Evolutionary conservation across 2,113 vertebrate genomes (phyloP).

Genomic region (Pipa parva): DNA sequence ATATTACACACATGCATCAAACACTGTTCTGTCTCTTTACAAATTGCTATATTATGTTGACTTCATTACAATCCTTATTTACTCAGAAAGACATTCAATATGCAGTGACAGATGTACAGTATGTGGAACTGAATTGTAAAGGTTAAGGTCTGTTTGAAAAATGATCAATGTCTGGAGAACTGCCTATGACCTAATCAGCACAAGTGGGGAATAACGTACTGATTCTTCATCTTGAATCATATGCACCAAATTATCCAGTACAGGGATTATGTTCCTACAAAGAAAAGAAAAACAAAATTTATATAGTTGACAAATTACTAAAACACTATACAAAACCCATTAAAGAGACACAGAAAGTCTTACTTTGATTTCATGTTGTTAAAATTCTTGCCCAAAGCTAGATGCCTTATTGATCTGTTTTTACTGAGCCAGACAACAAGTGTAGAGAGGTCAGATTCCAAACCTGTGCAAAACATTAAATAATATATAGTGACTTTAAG

Average conservation of each 20-base stretch:
- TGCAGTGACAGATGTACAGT: too few relatives aligned
- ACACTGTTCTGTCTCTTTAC: too few relatives aligned
- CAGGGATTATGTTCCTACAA: slow-evolving; percentile 85
- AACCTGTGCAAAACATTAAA: slow-evolving; percentile 66
- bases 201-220: slow-evolving; percentile 68
- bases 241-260: slow-evolving; percentile 93
- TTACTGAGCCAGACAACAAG: slow-evolving; percentile 93
- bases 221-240: slow-evolving; percentile 98
- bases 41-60: too few relatives aligned
- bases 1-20: too few relatives aligned
- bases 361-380: slow-evolving; percentile 99
- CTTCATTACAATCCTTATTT: too few relatives aligned
- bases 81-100: too few relatives aligned
- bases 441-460: slow-evolving; percentile 91
- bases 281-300: slow-evolving; percentile 51
- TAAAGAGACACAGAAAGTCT: slow-evolving; percentile 56
- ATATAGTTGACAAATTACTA: background rate
- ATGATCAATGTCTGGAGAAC: too few relatives aligned
- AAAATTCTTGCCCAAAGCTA: slow-evolving; percentile 95
- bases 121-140: too few relatives aligned
- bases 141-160: background rate
- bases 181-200: background rate
- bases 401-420: slow-evolving; percentile 91
- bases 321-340: slow-evolving; percentile 8
- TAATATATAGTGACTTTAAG: too few relatives aligned